Evolutionary conservation across 2,797 vertebrate species (phyloP).

Genomic region (Denticeps clupeoides): DNA sequence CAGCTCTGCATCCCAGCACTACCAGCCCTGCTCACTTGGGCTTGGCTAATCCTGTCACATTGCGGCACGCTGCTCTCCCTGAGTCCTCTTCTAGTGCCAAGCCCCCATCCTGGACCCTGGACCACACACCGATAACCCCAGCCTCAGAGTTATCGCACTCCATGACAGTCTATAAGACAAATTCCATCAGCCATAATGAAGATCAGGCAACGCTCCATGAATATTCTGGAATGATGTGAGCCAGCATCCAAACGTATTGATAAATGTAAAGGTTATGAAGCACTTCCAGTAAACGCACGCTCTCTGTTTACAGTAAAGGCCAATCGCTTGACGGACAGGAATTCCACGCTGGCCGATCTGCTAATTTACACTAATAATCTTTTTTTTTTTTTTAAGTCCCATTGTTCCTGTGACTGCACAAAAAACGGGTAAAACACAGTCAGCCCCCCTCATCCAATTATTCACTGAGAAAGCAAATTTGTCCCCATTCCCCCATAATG

Average conservation of each 20-base stretch:
- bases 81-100: constrained; percentile 45
- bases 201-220: too few species aligned
- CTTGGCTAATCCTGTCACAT: constrained; percentile 71
- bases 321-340: constrained; percentile 2
- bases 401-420: constrained; percentile 36
- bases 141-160: not conserved
- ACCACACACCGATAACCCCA: not conserved
- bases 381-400: too few species aligned
- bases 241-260: not conserved
- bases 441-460: constrained; percentile 43
- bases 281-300: not conserved
- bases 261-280: constrained; percentile 2
- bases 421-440: constrained; percentile 38
- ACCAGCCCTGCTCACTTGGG: constrained; percentile 62
- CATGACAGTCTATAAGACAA: too few species aligned
- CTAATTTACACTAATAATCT: constrained; percentile 3
- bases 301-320: not conserved
- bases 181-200: too few species aligned
- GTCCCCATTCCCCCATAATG: constrained; percentile 48
- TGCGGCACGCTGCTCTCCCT: constrained; percentile 47
- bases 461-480: constrained; percentile 48
- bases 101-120: too few species aligned
- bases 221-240: not conserved
- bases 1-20: constrained; percentile 46
- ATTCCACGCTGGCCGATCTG: not conserved